Base-by-base conservation (phyloP, 2,888 invertebrate genomes). In the Pherbina coryleti region DNA sequence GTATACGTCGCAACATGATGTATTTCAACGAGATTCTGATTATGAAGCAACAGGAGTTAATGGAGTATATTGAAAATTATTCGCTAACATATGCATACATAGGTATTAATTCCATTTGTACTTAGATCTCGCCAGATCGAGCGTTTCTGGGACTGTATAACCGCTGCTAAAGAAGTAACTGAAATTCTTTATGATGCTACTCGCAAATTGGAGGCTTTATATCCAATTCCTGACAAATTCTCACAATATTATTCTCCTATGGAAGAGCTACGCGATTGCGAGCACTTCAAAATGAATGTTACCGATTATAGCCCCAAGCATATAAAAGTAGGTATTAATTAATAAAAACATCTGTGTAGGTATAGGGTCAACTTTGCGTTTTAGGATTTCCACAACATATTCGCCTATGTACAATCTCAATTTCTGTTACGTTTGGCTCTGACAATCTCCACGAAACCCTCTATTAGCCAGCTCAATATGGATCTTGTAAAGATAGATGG, bases 381-480 rank as follows among this genome's bases (percentile, higher is more conserved):
- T 8, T 80, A 90, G 90, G 89, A 89, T 75, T 90, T 90, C 76
- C 89, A 89, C 82, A 90, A 90, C 78, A 90, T 90, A 37, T 90
- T 89, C 75, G 88, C 90, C 25, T 89, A 90, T 78, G 88, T 89
- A 55, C 90, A 90, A 81, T 90, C 90, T 8, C 90, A 90, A 81
- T 89, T 88, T 79, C 80, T 90, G 37, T 78, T 89, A 5, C 88
- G 90, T 3, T 81, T 90, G 79, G 88, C 88, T n/a, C 82, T 90
- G 3, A 86, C 87, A 8, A 84, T 88, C 22, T 85, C 85, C 69
- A 88, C 88, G 8, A 83, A 85, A 22, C 86, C 88, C 3, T 86
- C 88, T 7, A 83, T 88, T n/a, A 85, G 85, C 17, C 82, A 82
- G 49, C 80, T 89, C 0, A 86, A 84, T 79, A 79, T 81, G 8